Evolutionary conservation across 2,113 vertebrate genomes (phyloP), one percentile per base, ranked within the genome.

Genomic region (Ochotona curzoniae): DNA sequence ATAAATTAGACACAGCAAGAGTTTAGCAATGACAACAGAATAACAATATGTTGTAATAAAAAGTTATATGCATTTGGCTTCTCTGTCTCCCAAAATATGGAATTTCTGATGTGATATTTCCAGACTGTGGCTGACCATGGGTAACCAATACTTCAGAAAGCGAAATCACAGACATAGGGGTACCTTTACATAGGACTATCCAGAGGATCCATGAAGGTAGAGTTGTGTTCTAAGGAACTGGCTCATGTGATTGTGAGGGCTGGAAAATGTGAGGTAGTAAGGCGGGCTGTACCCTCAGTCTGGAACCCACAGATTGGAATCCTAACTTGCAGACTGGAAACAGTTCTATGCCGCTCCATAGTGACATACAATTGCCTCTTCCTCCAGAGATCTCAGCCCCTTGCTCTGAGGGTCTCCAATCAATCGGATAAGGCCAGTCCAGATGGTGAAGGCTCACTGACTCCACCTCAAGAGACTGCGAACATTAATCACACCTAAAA

Each of bases 361-460:
- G 76, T 70, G 32, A 80, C 51, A 30, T 1, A 75, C 47, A 93
- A 84, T 80, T 88, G 51, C 51, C 73, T 91, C 64, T 87, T 90
- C 74, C 25, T 57, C 54, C 12, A 18, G 18, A 57, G 18, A 57
- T 18, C 18, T 57, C 54, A 57, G 54, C 54, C 54, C 18, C 89
- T 80, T 93, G 60, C 12, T 64, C 15, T 26, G 28, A 83, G 80
- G 30, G 32, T 47, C 74, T 80, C 75, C 54, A 66, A 26, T 20
- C 5, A 49, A 84, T 21, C 57, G 23, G 23, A 69, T 30, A 18
- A 87, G 71, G 28, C 71, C 51, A 7, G 57, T 23, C 28, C 44
- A 80, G 5, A 21, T 32, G 35, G 47, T 74, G 70, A 26, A 64
- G 61, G 14, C 1, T 81, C 35, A 51, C 57, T 32, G 32, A 70